Conservation (phyloP, 2,888 invertebrate species). For the Lithophane semibrunnea region DNA sequence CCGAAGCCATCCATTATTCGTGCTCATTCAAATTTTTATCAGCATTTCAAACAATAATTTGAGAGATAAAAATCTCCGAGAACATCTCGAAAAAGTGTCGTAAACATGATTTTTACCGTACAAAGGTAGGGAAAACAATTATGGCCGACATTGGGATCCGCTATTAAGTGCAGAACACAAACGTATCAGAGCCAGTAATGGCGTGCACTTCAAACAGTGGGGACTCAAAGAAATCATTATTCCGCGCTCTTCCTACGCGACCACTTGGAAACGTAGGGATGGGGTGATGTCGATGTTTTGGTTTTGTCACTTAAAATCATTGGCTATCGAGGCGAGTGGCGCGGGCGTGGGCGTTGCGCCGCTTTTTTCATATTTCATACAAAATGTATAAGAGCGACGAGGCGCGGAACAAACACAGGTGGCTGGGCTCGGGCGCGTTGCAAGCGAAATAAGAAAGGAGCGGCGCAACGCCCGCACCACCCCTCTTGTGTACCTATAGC, state of each 20-base stretch:
- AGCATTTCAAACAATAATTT: conserved; percentile 44
- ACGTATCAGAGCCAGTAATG: conserved; percentile 87
- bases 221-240: conserved; percentile 90
- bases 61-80: conserved; percentile 40
- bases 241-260: conserved; percentile 88
- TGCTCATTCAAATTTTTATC: conserved; percentile 55
- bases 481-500: too few species aligned
- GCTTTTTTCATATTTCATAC: too few species aligned
- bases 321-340: neutral
- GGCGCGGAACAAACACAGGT: too few species aligned
- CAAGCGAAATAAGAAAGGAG: too few species aligned
- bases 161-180: conserved; percentile 88
- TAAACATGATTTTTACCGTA: conserved; percentile 75
- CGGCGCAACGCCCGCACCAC: too few species aligned
- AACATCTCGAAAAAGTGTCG: conserved; percentile 57
- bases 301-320: neutral
- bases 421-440: too few species aligned
- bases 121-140: conserved; percentile 89
- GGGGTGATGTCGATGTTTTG: conserved; percentile 57
- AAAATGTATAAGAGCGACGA: too few species aligned
- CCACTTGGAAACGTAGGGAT: conserved; percentile 86
- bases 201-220: conserved; percentile 87
- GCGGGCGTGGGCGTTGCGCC: too few species aligned
- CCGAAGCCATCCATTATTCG: conserved; percentile 45
- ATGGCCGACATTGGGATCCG: conserved; percentile 84